A percentile compares a stretch with the other conserved stretches of the same genome.
These are phyloP conservation scores for Loripinus fragilis DNA, from an alignment of 2,888 invertebrate genomes.

Conservation along the genomic window DNA sequence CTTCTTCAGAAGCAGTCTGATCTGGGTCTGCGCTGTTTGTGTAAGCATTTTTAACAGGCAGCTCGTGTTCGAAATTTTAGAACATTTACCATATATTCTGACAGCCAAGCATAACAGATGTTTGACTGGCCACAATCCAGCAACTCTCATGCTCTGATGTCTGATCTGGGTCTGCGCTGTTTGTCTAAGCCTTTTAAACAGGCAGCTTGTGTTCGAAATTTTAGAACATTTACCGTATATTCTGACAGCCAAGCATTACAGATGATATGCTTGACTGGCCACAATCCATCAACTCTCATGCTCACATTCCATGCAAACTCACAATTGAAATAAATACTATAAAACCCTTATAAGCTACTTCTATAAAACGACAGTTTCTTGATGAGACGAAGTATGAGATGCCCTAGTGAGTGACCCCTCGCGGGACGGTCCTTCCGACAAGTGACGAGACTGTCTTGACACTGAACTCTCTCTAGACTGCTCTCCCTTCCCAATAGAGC, in stretches of 20 bases:
- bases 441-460: constrained; percentile 71
- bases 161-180: neutral
- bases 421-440: constrained; percentile 71
- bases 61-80: no score
- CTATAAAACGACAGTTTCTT: constrained; percentile 61
- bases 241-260: neutral
- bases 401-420: constrained; percentile 74
- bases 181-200: neutral
- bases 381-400: constrained; percentile 47
- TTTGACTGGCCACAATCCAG: no score
- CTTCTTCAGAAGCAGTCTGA: no score
- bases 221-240: neutral
- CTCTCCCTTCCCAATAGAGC: constrained; percentile 68
- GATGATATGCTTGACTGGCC: no score
- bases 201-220: neutral
- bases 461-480: constrained; percentile 78
- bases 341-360: neutral
- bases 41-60: no score
- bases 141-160: neutral
- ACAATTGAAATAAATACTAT: constrained; percentile 15
- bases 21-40: no score
- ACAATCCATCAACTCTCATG: neutral
- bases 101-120: no score
- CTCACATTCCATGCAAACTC: neutral
- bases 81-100: no score